Evolutionary conservation across 2,888 invertebrate genomes (phyloP), one percentile per base, ranked within the genome.

Genomic region (Portevinia maculata): DNA sequence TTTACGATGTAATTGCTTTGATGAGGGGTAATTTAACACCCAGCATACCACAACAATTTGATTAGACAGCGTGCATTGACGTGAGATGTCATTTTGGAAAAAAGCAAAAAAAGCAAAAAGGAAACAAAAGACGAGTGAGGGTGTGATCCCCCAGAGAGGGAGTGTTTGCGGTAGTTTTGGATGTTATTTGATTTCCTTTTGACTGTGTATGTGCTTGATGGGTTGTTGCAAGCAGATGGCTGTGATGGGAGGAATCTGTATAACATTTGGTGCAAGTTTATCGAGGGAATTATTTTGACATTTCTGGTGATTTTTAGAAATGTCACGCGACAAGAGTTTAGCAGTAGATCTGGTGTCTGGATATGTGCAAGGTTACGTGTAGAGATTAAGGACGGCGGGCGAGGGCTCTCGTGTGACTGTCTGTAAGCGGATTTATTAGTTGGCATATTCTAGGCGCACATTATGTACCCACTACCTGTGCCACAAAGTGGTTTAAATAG

Each of bases 1-100:
- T 67, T 59, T 67, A 60, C 75, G 57, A 76, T 67, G 81, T 76
- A 60, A 83, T 83, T 83, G 55, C 48, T 50, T 62, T 73, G 83
- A 83, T 78, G 78, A 83, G 83, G 71, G 78, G 71, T 78, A 83
- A 83, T 83, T 62, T 78, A 83, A 83, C 83, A 83, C 83, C 70
- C 70, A 46, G 70, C 59, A 71, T 48, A 60, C 81, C 76, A 76
- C 81, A 81, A 70, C 57, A 70, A 76, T 83, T 83, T 83, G 71
- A 83, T 83, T 83, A 83, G 83, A 83, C 67, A 73, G 62, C 48
- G 41, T 37, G 44, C 57, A 65, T 34, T 70, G 75, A 74, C 69
- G 75, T 64, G 69, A 37, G 69, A 41, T 55, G 75, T 70, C 70
- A 65, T 34, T 71, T 71, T n/a, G 21, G 41, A 46, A 46, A 11